A percentile compares a stretch with the other conserved stretches of the same genome.
phyloP scores from a whole-genome alignment of 2,113 vertebrate genomes.

The Odocoileus virginianus region DNA sequence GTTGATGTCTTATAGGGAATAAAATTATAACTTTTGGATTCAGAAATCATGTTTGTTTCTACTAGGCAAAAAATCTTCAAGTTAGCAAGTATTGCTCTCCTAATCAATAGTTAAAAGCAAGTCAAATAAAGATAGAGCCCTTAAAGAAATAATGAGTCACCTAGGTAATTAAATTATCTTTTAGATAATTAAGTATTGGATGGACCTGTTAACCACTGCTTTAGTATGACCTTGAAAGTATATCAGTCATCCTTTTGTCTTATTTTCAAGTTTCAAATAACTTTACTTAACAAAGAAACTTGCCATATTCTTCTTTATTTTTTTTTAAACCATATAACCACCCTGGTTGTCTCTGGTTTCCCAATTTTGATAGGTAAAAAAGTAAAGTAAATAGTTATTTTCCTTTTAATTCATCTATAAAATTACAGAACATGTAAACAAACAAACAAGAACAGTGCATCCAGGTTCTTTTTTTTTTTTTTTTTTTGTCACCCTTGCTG shows the following conservation, averaged over 20 bases:
- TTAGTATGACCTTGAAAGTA: not conserved
- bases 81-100: not conserved
- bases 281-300: not conserved
- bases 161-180: not conserved
- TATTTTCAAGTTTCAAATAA: not conserved
- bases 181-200: not conserved
- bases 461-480: not conserved
- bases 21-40: not conserved
- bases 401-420: not conserved
- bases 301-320: not conserved
- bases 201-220: not conserved
- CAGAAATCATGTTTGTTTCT: not conserved
- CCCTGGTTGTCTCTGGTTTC: not conserved
- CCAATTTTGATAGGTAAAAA: not conserved
- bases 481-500: not conserved
- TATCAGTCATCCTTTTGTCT: not conserved
- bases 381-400: not conserved
- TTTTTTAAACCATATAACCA: not conserved
- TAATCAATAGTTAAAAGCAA: not conserved
- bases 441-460: not conserved
- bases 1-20: not conserved
- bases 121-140: not conserved
- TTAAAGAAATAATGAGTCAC: not conserved
- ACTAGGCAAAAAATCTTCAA: not conserved
- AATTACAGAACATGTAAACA: not conserved